Conservation (phyloP, 2,113 vertebrate species). For the Caretta caretta region DNA sequence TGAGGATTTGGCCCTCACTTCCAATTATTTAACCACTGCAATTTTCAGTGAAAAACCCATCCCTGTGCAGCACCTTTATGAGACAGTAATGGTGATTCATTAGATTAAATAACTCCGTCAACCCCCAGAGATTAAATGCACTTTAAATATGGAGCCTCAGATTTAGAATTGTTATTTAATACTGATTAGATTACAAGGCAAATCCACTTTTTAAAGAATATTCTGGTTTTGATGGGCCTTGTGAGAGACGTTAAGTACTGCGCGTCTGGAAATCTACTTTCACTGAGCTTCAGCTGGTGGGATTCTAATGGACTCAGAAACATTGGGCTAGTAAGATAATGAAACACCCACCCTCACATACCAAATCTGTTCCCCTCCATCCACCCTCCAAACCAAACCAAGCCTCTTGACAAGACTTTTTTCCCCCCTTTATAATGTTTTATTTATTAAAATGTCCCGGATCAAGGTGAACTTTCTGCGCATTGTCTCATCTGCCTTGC, state of each 20-base stretch:
- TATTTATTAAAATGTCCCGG: background rate
- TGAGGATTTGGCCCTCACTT: background rate
- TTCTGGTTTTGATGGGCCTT: conserved; percentile 29
- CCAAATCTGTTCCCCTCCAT: background rate
- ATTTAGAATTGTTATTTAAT: conserved; percentile 73
- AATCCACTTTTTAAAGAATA: conserved; percentile 60
- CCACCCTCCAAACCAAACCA: background rate
- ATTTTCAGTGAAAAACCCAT: background rate
- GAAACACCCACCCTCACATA: background rate
- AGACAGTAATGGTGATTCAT: conserved; percentile 67
- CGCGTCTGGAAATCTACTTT: conserved; percentile 50
- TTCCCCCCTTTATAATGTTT: background rate
- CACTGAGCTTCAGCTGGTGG: too few species aligned
- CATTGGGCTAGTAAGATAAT: background rate
- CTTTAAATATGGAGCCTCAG: conserved; percentile 32
- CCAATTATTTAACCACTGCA: conserved; percentile 35
- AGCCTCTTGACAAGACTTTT: background rate
- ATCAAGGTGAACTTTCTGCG: background rate
- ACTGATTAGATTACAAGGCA: conserved; percentile 74
- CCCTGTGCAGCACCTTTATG: conserved; percentile 37
- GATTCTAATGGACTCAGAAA: background rate
- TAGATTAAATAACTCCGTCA: conserved; percentile 69
- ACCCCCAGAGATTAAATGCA: conserved; percentile 65
- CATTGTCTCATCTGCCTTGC: background rate
- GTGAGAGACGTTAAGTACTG: background rate